Evolutionary conservation across 2,797 vertebrate species (phyloP).

Genomic region (Amniataba percoides): DNA sequence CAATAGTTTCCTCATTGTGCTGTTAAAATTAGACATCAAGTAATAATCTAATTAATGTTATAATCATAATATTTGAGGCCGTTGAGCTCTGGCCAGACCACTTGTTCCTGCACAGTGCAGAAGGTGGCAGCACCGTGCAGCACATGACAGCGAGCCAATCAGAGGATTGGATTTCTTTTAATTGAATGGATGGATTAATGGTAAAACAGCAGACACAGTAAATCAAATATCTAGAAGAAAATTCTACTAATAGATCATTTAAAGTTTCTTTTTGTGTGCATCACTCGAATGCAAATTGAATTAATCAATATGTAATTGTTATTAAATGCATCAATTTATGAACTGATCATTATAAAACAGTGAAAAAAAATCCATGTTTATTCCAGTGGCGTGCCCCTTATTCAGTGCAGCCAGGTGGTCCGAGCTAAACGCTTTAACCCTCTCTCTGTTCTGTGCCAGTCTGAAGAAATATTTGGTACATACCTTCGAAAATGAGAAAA

Average conservation of each 20-base stretch:
- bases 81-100: background rate
- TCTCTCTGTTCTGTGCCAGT: conserved; percentile 17
- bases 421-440: conserved; percentile 6
- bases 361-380: background rate
- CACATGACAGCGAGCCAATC: background rate
- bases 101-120: conserved; percentile 40
- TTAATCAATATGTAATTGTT: too few relatives aligned
- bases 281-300: background rate
- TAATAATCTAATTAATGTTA: background rate
- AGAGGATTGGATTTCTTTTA: background rate
- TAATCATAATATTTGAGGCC: background rate
- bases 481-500: conserved; percentile 47
- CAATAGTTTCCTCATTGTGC: background rate
- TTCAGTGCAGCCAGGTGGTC: conserved; percentile 19
- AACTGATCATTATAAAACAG: too few relatives aligned
- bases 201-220: background rate
- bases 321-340: too few relatives aligned
- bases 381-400: background rate
- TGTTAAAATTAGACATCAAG: background rate
- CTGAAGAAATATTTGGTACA: conserved; percentile 33
- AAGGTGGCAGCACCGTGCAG: conserved; percentile 58
- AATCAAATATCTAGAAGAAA: background rate
- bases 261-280: background rate
- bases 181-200: background rate
- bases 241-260: background rate